A percentile compares a stretch with the other conserved stretches of the same genome.
Evolutionary conservation across 2,797 vertebrate genomes (phyloP).

Genomic region (Xyrichtys novacula): DNA sequence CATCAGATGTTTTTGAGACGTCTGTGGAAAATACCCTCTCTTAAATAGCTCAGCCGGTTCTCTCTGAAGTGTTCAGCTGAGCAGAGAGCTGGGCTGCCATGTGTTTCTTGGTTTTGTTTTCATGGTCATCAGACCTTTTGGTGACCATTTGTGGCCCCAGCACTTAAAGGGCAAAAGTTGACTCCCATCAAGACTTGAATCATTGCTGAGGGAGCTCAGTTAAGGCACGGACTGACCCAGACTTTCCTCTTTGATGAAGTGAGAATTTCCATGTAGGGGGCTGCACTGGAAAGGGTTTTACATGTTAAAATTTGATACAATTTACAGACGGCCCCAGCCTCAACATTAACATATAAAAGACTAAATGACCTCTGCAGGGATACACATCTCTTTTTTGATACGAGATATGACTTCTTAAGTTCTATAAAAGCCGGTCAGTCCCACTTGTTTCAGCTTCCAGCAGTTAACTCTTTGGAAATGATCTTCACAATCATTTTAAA

Average conservation of each 20-base stretch:
- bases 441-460: too few species aligned
- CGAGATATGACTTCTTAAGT: too few species aligned
- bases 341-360: neutral
- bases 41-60: neutral
- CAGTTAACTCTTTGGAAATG: too few species aligned
- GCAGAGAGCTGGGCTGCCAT: slow-evolving; percentile 4
- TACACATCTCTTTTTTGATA: too few species aligned
- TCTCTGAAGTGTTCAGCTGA: neutral
- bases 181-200: slow-evolving; percentile 1
- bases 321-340: neutral
- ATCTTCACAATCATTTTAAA: too few species aligned
- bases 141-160: slow-evolving; percentile 25
- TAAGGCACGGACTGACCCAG: neutral
- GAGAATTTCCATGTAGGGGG: neutral
- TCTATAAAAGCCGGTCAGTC: too few species aligned
- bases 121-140: slow-evolving; percentile 33
- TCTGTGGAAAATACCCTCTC: slow-evolving; percentile 39
- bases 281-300: neutral
- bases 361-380: neutral
- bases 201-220: neutral
- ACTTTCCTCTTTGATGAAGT: neutral
- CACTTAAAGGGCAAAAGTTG: neutral
- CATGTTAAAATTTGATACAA: neutral
- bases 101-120: slow-evolving; percentile 24
- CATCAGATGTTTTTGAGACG: slow-evolving; percentile 34